phyloP scores from a whole-genome alignment of 2,888 invertebrate genomes.

The Cheilosia grossa region DNA sequence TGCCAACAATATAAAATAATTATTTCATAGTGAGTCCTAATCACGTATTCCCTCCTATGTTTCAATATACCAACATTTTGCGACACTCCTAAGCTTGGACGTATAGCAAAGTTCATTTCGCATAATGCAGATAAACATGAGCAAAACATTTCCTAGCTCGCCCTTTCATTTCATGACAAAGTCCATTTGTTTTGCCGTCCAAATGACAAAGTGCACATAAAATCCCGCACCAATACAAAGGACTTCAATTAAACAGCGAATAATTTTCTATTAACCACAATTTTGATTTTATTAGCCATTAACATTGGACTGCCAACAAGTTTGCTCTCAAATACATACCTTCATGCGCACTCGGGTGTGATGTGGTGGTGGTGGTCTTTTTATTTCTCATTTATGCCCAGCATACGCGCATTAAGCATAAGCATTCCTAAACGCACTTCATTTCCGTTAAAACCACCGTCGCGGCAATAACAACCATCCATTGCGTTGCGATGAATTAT shows the following conservation, averaged over 20 bases:
- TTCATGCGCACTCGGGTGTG: background rate
- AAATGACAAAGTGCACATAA: constrained; percentile 47
- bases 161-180: constrained; percentile 36
- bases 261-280: constrained; percentile 71
- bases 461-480: constrained; percentile 32
- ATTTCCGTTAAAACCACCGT: constrained; percentile 35
- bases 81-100: background rate
- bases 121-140: constrained; percentile 44
- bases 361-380: background rate
- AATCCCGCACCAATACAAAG: constrained; percentile 36
- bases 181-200: constrained; percentile 57
- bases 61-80: constrained; percentile 17
- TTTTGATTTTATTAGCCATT: constrained; percentile 71
- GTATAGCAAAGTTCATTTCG: constrained; percentile 24
- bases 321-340: background rate
- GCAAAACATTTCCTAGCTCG: background rate
- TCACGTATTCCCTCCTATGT: constrained; percentile 43
- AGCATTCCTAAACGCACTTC: constrained; percentile 38
- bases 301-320: constrained; percentile 51
- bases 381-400: constrained; percentile 33
- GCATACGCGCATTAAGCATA: constrained; percentile 40
- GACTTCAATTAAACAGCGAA: constrained; percentile 63
- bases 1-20: background rate
- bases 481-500: constrained; percentile 59
- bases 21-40: constrained; percentile 15